Percentiles rank a stretch among this genome's conserved stretches.
Conservation (phyloP, 2,888 invertebrate species). For the Ophion costatus region DNA sequence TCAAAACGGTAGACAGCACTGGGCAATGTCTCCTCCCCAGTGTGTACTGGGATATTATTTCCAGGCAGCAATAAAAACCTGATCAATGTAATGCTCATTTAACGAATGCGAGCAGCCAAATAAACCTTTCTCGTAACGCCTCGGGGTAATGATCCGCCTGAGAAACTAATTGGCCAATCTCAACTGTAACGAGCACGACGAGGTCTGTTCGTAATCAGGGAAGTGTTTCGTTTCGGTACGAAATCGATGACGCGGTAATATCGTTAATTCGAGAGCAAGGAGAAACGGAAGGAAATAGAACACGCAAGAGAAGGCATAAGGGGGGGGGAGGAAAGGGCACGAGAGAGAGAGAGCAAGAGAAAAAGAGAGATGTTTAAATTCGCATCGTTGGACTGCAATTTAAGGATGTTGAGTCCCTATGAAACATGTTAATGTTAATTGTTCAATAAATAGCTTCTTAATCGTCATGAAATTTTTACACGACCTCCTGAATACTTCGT, state of each 20-base stretch:
- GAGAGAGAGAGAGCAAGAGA: too few species aligned
- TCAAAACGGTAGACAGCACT: conserved; percentile 1
- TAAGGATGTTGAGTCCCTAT: too few species aligned
- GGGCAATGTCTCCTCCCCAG: neutral
- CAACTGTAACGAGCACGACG: neutral
- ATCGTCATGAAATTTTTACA: too few species aligned
- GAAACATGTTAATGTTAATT: too few species aligned
- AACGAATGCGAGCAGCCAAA: neutral
- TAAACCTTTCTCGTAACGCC: neutral
- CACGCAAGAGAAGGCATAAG: neutral
- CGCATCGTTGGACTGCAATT: neutral
- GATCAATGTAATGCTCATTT: neutral
- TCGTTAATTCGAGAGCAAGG: conserved; percentile 11
- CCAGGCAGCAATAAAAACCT: neutral
- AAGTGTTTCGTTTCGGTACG: conserved; percentile 20
- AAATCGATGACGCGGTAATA: conserved; percentile 25
- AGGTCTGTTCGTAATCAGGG: neutral
- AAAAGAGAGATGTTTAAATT: neutral
- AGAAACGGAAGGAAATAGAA: neutral
- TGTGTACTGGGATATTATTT: neutral
- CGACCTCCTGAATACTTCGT: too few species aligned
- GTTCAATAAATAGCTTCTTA: too few species aligned
- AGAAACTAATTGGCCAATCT: neutral
- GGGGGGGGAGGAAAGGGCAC: too few species aligned
- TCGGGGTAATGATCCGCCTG: neutral